Evolutionary conservation across 2,113 vertebrate genomes (phyloP).

Genomic region (Saccopteryx bilineata): DNA sequence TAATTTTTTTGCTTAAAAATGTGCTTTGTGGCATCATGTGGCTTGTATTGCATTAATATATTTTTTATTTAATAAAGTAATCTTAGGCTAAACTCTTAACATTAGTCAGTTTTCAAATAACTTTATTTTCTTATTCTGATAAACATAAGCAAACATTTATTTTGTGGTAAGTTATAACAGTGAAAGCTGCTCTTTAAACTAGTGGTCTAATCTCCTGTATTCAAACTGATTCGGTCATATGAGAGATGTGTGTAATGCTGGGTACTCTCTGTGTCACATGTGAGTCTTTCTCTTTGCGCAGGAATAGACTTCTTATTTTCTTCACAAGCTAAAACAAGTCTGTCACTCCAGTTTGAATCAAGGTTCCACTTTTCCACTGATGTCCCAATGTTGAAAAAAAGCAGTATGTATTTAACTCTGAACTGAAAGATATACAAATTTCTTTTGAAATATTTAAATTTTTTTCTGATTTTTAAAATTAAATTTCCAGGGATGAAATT

Average conservation of each 20-base stretch:
- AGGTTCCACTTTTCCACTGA: background rate
- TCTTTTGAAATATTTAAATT: background rate
- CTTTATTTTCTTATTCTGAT: background rate
- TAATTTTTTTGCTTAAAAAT: background rate
- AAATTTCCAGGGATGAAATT: background rate
- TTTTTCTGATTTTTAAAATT: background rate
- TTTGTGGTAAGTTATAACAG: background rate
- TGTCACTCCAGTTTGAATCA: background rate
- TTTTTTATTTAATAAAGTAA: slow-evolving; percentile 7
- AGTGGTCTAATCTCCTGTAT: background rate
- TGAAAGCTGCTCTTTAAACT: background rate
- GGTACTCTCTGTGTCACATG: background rate
- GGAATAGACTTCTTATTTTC: background rate
- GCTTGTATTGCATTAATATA: background rate
- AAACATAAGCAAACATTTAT: background rate
- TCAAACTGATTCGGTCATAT: background rate
- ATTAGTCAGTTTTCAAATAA: background rate
- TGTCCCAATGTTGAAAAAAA: rapidly evolving
- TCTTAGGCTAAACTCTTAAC: background rate
- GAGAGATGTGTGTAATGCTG: background rate
- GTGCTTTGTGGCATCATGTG: background rate
- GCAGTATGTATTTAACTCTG: background rate
- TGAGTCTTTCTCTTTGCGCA: background rate
- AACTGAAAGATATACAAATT: background rate
- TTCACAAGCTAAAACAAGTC: background rate